Evolutionary conservation across 1,140 invertebrate species (phyloP), one percentile per base, ranked within the genome.

Genomic region (Diachasmimorpha longicaudata): DNA sequence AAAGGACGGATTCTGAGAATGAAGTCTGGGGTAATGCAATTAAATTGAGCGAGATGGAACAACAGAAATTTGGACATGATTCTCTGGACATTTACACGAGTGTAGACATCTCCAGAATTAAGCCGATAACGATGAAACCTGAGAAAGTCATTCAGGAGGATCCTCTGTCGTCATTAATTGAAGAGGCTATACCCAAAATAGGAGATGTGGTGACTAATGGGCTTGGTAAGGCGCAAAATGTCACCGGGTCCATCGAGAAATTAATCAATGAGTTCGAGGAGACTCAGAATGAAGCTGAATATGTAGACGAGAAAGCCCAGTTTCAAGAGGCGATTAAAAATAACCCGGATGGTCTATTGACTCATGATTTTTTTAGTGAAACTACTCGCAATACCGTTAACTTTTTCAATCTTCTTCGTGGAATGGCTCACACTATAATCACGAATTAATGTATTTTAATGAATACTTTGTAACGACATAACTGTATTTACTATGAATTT

Each of bases 161-260:
- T 71, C 79, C 79, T 19, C 31, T 39, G n/a, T 79, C 79, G n/a
- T 68, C 66, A 10, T 77, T 84, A n/a, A 63, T 85, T 10, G 74
- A 85, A 14, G 77, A 76, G 31, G 68, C 79, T 6, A 81, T 84
- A 36, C 81, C 85, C 13, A 85, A 82, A 44, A 55, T 86, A 10
- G 70, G 81, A 69, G 74, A 72, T 37, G 78, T 81, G 0, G 78
- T 86, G 25, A 78, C 79, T 11, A 79, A 81, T 13, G 76, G 76
- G 1, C 72, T 85, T 21, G 58, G 79, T 16, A 84, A 83, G 71
- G 76, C 78, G 6, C 69, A 82, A 63, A 79, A 83, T 77, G 19
- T 85, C 0, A 82, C 82, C 0, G 77, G 79, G 11, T 81, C 83
- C 5, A 14, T 86, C 1, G 80, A 84, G 70, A 76, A 81, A 42